These are phyloP conservation scores for Platyscapa corneri DNA, from an alignment of 1,140 invertebrate genomes.

Conservation along the genomic window DNA sequence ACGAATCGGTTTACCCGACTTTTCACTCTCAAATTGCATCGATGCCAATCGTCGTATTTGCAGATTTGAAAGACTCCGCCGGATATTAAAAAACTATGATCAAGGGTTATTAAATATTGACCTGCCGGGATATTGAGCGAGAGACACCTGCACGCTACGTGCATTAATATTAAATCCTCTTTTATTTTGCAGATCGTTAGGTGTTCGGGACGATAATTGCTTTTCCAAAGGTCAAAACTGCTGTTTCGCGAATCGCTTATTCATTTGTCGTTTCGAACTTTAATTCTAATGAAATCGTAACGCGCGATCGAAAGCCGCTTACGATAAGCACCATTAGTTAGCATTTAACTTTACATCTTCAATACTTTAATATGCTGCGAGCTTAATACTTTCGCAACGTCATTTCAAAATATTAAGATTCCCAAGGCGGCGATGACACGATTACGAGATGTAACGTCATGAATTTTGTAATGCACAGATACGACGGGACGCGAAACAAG, in stretches of 20 bases:
- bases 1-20: neutral
- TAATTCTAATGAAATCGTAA: too few relatives aligned
- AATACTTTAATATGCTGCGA: too few relatives aligned
- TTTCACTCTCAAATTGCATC: conserved; percentile 13
- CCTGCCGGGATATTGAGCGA: conserved; percentile 15
- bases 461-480: too few relatives aligned
- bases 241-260: neutral
- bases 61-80: conserved; percentile 9
- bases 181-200: conserved; percentile 1
- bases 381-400: too few relatives aligned
- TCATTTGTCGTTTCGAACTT: neutral
- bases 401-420: too few relatives aligned
- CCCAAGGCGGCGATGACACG: too few relatives aligned
- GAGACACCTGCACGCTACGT: neutral
- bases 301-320: too few relatives aligned
- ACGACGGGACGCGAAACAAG: too few relatives aligned
- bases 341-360: too few relatives aligned
- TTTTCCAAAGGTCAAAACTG: neutral
- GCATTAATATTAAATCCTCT: conserved; percentile 20
- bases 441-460: too few relatives aligned
- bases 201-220: neutral
- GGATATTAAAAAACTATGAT: conserved; percentile 37
- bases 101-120: conserved; percentile 48
- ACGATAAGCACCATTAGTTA: too few relatives aligned
- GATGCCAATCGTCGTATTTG: conserved; percentile 42